A percentile compares a stretch with the other conserved stretches of the same genome.
These are phyloP conservation scores for Ifrita kowaldi DNA, from an alignment of 2,113 vertebrate species.

Conservation along the genomic window DNA sequence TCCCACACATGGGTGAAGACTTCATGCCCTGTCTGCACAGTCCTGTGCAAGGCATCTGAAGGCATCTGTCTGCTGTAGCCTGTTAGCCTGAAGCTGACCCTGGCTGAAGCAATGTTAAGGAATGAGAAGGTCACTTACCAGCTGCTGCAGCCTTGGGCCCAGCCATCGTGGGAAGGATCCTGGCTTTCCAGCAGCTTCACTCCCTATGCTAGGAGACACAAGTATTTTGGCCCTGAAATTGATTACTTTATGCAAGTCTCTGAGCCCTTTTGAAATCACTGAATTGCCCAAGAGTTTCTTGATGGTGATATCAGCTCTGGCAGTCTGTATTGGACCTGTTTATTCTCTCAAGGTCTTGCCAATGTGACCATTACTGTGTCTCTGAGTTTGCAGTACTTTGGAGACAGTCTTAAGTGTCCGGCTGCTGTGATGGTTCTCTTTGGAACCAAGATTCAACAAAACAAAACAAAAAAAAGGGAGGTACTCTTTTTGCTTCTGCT, in stretches of 20 bases:
- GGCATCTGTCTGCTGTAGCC: background rate
- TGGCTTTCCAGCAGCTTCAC: slow-evolving; percentile 1
- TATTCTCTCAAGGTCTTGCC: background rate
- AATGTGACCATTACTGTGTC: background rate
- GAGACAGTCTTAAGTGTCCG: background rate
- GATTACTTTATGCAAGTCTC: background rate
- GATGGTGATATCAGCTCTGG: background rate
- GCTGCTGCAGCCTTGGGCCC: background rate
- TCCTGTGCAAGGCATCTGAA: background rate
- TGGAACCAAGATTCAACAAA: background rate
- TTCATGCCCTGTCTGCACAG: rapidly evolving
- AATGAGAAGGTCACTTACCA: background rate
- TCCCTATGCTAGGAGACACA: background rate
- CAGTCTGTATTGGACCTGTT: background rate
- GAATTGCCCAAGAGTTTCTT: background rate
- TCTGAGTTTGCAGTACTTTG: background rate
- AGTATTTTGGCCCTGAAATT: background rate
- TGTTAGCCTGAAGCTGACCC: background rate
- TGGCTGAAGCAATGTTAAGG: background rate
- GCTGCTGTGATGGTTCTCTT: slow-evolving; percentile 30
- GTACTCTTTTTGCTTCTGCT: background rate
- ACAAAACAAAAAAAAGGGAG: background rate
- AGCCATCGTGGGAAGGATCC: background rate
- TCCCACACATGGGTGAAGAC: background rate
- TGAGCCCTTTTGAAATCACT: background rate